Conservation (phyloP, 1,140 invertebrate genomes). For the Brachionus plicatilis region DNA sequence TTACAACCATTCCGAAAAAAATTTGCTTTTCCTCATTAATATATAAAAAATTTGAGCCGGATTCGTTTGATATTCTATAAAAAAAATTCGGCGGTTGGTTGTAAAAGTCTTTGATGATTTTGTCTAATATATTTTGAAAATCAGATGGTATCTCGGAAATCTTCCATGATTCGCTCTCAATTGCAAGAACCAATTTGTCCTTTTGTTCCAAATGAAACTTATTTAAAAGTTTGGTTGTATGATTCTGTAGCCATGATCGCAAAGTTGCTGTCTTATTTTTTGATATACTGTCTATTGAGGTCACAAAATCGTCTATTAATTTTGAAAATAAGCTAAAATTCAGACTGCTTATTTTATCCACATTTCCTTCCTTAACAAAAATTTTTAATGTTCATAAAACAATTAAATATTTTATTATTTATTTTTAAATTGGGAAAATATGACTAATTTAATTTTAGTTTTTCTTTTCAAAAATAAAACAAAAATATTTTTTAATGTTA, state of each 20-base stretch:
- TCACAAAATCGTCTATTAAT: conserved; percentile 72
- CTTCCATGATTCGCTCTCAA: conserved; percentile 89
- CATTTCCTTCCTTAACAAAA: conserved; percentile 40
- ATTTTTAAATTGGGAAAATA: no score
- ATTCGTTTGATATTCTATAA: background rate
- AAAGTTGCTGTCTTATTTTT: conserved; percentile 72
- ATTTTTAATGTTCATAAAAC: background rate
- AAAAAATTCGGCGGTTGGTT: background rate
- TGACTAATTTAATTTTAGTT: no score
- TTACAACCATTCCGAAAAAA: conserved; percentile 62
- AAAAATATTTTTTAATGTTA: no score
- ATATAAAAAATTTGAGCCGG: conserved; percentile 58
- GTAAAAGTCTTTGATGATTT: conserved; percentile 61
- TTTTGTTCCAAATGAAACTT: conserved; percentile 14
- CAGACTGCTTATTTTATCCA: conserved; percentile 55
- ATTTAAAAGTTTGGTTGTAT: conserved; percentile 28
- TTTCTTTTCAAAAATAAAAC: no score
- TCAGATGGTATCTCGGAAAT: conserved; percentile 80
- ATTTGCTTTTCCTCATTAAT: conserved; percentile 75
- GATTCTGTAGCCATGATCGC: conserved; percentile 49
- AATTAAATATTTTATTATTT: background rate
- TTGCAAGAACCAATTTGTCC: conserved; percentile 53
- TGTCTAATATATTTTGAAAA: conserved; percentile 75
- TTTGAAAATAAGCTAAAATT: conserved; percentile 59
- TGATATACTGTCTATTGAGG: conserved; percentile 69